Percentiles rank a stretch among this genome's conserved stretches.
Evolutionary conservation across 1,140 invertebrate species (phyloP).

Genomic region (Episyrphus balteatus): DNA sequence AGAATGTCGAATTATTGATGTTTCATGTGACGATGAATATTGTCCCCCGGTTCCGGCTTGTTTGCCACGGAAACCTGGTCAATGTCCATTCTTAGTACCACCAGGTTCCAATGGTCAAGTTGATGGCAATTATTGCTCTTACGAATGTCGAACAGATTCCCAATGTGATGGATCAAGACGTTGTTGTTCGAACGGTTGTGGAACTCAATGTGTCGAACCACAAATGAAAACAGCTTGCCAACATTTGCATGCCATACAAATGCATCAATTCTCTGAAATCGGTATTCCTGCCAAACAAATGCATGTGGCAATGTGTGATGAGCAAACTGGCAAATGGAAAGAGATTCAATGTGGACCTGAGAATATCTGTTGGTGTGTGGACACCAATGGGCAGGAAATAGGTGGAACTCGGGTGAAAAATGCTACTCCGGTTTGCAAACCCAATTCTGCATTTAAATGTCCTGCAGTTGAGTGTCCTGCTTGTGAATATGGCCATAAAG

Average conservation of each 20-base stretch:
- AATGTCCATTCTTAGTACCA: conserved; percentile 72
- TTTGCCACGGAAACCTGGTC: conserved; percentile 58
- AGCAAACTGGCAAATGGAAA: conserved; percentile 61
- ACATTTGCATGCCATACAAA: conserved; percentile 49
- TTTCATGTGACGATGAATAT: conserved; percentile 65
- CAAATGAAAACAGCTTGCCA: conserved; percentile 68
- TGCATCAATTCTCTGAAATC: conserved; percentile 63
- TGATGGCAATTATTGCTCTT: conserved; percentile 52
- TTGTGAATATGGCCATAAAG: conserved; percentile 56
- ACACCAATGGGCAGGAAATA: conserved; percentile 70
- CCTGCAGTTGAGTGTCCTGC: conserved; percentile 47
- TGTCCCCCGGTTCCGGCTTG: conserved; percentile 75
- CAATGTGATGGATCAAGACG: conserved; percentile 57
- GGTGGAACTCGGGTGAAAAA: conserved; percentile 44
- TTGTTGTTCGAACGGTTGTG: conserved; percentile 78
- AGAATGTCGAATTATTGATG: conserved; percentile 66
- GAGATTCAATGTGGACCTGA: conserved; percentile 65
- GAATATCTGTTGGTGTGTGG: conserved; percentile 82
- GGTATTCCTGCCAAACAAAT: conserved; percentile 59
- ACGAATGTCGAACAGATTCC: conserved; percentile 62
- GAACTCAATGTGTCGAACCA: conserved; percentile 63
- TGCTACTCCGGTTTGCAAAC: conserved; percentile 30
- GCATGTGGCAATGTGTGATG: conserved; percentile 67
- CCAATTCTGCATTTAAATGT: conserved; percentile 44
- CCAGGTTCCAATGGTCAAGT: conserved; percentile 41